Percentiles rank a stretch among this genome's conserved stretches.
phyloP scores from a whole-genome alignment of 1,140 invertebrate genomes.

The Aphelinus certus region DNA sequence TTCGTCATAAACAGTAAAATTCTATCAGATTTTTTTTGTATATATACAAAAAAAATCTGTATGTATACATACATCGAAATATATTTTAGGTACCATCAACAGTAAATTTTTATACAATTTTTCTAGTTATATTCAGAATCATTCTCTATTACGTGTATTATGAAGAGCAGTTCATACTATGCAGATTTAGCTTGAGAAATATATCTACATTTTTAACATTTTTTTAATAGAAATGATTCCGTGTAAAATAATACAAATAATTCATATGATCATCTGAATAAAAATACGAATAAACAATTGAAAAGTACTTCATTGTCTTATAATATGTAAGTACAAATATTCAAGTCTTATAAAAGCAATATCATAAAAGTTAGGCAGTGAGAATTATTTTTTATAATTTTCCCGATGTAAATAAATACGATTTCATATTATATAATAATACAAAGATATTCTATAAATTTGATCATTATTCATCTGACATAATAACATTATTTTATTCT shows the following conservation, averaged over 20 bases:
- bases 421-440: too few relatives aligned
- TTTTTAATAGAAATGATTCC: too few relatives aligned
- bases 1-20: not conserved
- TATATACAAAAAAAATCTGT: too few relatives aligned
- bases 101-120: constrained; percentile 9
- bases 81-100: not conserved
- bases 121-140: constrained; percentile 9
- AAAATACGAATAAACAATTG: constrained; percentile 2
- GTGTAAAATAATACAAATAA: too few relatives aligned
- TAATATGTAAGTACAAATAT: constrained; percentile 1
- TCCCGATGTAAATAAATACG: too few relatives aligned
- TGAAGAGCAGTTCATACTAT: not conserved
- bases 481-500: not conserved
- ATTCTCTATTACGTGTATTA: not conserved
- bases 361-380: constrained; percentile 7
- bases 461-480: constrained; percentile 14
- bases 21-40: not conserved
- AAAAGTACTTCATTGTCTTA: not conserved
- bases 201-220: too few relatives aligned
- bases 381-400: not conserved
- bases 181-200: too few relatives aligned
- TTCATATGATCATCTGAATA: too few relatives aligned
- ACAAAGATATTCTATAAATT: not conserved
- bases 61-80: not conserved
- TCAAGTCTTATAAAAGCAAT: not conserved